phyloP scores from a whole-genome alignment of 2,113 vertebrate species.

The Heterochromis multidens region DNA sequence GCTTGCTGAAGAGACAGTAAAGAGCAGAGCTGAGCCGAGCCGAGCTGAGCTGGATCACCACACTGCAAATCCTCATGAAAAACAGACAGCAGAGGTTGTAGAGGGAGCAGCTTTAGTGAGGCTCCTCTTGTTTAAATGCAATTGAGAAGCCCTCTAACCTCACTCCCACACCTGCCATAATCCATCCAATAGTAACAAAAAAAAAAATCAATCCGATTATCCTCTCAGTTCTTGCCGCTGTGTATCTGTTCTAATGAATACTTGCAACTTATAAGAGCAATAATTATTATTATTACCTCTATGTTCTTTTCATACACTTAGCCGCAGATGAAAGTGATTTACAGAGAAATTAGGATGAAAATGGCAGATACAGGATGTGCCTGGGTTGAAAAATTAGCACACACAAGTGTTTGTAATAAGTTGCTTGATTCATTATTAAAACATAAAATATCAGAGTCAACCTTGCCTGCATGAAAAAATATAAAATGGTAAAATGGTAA shows the following conservation, averaged over 20 bases:
- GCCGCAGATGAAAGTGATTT: neutral
- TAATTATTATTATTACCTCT: neutral
- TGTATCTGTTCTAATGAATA: neutral
- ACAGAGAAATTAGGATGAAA: neutral
- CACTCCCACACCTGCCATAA: slow-evolving; percentile 15
- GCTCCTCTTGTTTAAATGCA: neutral
- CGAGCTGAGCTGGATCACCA: neutral
- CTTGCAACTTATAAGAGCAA: neutral
- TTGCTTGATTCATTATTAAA: neutral
- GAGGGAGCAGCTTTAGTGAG: neutral
- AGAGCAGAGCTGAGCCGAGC: neutral
- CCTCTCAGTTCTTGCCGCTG: neutral
- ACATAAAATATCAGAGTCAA: neutral
- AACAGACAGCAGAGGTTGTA: neutral
- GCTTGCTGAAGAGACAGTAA: neutral
- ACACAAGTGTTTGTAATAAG: neutral
- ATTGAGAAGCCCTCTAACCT: neutral
- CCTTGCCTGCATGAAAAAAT: neutral
- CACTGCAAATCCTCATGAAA: neutral
- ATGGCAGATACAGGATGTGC: neutral
- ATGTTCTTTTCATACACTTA: neutral
- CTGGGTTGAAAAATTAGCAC: neutral
- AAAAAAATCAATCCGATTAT: neutral
- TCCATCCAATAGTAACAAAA: neutral
- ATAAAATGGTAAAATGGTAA: neutral